A percentile compares a stretch with the other conserved stretches of the same genome.
Conservation (phyloP, 2,888 invertebrate species). For the Amphipoea lucens region DNA sequence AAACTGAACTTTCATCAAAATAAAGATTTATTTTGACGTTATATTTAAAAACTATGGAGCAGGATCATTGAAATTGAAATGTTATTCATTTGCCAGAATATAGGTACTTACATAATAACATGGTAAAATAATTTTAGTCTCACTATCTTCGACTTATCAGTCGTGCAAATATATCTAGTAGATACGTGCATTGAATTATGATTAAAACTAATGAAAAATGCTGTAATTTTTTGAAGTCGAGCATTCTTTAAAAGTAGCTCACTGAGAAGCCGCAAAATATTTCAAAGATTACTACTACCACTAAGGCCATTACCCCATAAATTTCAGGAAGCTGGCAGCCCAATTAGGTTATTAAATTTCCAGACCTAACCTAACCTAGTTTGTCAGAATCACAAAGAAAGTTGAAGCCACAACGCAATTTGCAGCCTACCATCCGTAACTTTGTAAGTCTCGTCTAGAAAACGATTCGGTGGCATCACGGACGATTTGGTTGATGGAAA, state of each 20-base stretch:
- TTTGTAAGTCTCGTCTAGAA: constrained; percentile 69
- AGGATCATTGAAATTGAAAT: neutral
- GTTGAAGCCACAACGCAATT: constrained; percentile 77
- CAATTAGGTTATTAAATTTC: constrained; percentile 63
- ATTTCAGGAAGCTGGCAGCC: constrained; percentile 11
- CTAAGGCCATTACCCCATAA: neutral
- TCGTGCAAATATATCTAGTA: no score
- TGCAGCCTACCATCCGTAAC: constrained; percentile 78
- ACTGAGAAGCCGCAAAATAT: neutral
- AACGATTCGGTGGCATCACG: constrained; percentile 70
- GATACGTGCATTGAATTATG: neutral
- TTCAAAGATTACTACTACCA: neutral
- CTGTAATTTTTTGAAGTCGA: no score
- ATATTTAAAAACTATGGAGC: neutral
- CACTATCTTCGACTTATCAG: no score
- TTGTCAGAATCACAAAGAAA: constrained; percentile 75
- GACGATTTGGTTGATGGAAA: constrained; percentile 76
- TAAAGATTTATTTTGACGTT: neutral
- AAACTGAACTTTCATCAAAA: neutral
- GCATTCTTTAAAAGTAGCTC: neutral
- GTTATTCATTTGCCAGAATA: no score
- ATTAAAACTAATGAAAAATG: neutral
- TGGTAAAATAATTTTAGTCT: no score
- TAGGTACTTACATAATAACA: no score
- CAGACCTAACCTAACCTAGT: constrained; percentile 71